Percentiles rank a stretch among this genome's conserved stretches.
Evolutionary conservation across 2,113 vertebrate genomes (phyloP).

Genomic region (Sciurus niger): DNA sequence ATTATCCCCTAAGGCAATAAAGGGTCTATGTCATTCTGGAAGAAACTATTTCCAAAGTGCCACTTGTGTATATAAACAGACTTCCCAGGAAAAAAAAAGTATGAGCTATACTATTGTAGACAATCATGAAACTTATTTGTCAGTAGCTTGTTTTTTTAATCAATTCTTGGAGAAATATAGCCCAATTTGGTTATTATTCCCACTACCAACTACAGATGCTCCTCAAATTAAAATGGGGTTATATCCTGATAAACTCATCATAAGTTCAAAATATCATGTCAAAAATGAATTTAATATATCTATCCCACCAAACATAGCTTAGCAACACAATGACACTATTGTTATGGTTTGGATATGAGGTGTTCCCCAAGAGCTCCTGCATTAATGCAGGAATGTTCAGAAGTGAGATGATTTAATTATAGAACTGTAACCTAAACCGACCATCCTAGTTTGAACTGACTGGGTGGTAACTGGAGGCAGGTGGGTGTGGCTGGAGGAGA

Average conservation of each 20-base stretch:
- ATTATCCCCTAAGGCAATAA: slow-evolving; percentile 47
- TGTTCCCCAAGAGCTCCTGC: too few species aligned
- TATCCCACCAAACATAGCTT: neutral
- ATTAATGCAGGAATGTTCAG: too few species aligned
- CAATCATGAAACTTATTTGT: slow-evolving; percentile 27
- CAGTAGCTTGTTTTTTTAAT: neutral
- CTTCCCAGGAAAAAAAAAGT: slow-evolving; percentile 5
- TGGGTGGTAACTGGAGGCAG: too few species aligned
- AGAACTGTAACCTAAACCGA: too few species aligned
- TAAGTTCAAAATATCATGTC: neutral
- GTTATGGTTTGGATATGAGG: too few species aligned
- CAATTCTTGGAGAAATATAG: neutral
- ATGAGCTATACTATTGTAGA: neutral
- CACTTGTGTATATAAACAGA: slow-evolving; percentile 27
- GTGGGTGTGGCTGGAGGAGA: too few species aligned
- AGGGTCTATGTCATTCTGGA: slow-evolving; percentile 12
- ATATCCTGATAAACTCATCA: neutral
- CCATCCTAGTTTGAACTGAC: too few species aligned
- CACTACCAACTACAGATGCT: neutral
- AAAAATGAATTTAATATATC: neutral
- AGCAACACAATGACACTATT: neutral
- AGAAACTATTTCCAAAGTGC: slow-evolving; percentile 35
- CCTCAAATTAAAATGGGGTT: neutral
- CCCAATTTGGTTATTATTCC: slow-evolving; percentile 1
- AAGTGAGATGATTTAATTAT: too few species aligned